These are phyloP conservation scores for Mallotus villosus DNA, from an alignment of 2,797 vertebrate genomes.

Conservation along the genomic window DNA sequence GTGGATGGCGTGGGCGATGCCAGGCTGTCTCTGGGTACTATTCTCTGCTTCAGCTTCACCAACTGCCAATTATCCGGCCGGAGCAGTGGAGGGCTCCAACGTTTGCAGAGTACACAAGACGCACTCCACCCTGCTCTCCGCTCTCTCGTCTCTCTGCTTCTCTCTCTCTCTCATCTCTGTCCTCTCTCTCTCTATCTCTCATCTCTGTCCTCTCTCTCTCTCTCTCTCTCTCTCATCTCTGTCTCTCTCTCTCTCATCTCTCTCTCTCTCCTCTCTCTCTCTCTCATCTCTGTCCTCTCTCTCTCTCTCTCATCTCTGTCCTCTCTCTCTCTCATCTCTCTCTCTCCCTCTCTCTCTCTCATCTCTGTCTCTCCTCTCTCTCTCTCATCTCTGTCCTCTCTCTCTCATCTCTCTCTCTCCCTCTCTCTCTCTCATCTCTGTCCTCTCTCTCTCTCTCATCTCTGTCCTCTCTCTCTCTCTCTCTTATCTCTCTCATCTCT, in stretches of 20 bases:
- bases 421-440: background rate
- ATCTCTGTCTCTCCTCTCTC: slow-evolving; percentile 11
- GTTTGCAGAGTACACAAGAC: slow-evolving; percentile 40
- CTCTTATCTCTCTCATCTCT: too few species aligned
- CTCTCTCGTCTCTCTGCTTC: slow-evolving; percentile 26
- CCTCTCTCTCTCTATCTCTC: background rate
- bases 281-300: too few species aligned
- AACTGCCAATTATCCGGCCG: slow-evolving; percentile 72
- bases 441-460: background rate
- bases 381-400: background rate
- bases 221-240: too few species aligned
- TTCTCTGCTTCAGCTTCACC: slow-evolving; percentile 67
- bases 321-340: slow-evolving; percentile 13
- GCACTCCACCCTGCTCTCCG: slow-evolving; percentile 67
- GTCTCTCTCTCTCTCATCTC: background rate
- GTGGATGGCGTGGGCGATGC: slow-evolving; percentile 1
- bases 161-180: background rate
- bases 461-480: too few species aligned
- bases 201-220: background rate
- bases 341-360: slow-evolving; percentile 17
- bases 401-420: background rate
- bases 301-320: too few species aligned
- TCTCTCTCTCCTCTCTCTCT: too few species aligned
- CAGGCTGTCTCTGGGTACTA: slow-evolving; percentile 28
- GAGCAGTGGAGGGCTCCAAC: slow-evolving; percentile 58